Evolutionary conservation across 1,140 invertebrate genomes (phyloP).

Genomic region (Mamestra configurata): DNA sequence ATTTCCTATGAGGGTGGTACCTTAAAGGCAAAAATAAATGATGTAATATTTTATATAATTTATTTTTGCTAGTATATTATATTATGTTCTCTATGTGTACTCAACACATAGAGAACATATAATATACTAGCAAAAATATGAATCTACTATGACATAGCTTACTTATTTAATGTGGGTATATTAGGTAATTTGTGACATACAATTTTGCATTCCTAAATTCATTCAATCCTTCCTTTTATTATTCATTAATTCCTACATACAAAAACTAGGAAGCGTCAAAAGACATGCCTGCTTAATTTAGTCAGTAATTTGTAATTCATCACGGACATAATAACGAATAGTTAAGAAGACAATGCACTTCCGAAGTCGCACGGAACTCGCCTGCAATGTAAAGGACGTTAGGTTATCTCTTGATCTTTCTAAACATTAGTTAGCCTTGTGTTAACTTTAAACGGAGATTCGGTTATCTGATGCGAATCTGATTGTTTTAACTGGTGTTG

Average conservation of each 20-base stretch:
- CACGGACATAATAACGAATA: slow-evolving; percentile 17
- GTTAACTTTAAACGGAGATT: slow-evolving; percentile 19
- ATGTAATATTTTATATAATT: too few species aligned
- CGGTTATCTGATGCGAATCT: background rate
- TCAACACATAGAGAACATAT: too few species aligned
- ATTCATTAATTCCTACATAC: background rate
- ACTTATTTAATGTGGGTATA: too few species aligned
- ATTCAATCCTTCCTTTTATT: too few species aligned
- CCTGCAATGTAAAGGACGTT: slow-evolving; percentile 7
- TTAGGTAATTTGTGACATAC: too few species aligned
- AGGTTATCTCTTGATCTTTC: background rate
- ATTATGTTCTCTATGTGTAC: too few species aligned
- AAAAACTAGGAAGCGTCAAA: background rate
- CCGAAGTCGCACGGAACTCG: slow-evolving; percentile 32
- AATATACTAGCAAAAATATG: too few species aligned
- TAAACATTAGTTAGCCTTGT: background rate
- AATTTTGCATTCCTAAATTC: too few species aligned
- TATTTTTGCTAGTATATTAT: too few species aligned
- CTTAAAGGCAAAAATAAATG: too few species aligned
- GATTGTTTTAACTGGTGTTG: background rate
- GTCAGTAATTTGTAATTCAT: background rate
- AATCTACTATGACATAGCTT: too few species aligned
- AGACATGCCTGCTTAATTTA: background rate
- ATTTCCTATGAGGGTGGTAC: too few species aligned
- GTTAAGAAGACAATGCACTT: slow-evolving; percentile 12